Base-by-base conservation (phyloP, 2,797 vertebrate species). In the Sciurus vulgaris region DNA sequence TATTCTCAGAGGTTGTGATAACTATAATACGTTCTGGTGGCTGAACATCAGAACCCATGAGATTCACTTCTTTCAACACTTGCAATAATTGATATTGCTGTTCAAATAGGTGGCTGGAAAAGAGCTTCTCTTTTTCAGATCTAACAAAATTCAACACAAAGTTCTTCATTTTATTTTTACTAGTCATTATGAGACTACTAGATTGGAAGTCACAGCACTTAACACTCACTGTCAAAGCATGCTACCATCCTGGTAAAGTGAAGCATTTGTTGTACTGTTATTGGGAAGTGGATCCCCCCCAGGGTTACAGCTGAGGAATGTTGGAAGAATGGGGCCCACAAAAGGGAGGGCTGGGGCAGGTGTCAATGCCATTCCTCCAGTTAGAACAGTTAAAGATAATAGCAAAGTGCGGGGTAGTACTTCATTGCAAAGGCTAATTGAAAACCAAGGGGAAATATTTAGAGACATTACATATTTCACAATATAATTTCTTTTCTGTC, bases 361-460 rank as follows among this genome's bases (percentile, higher is more conserved):
- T 94, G 79, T 82, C 89, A 92, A 77, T 86, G 72, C 90, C 70
- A 79, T 73, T 93, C 63, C 41, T 94, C 70, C 49, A 95, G 86
- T 96, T 96, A 96, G 11, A 94, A 49, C 49, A 94, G 76, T 69
- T 72, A 94, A 90, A 96, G 86, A 77, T 67, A 90, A 83, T 85
- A 93, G 92, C 73, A 72, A 93, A 94, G 56, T 77, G 30, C 82
- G 85, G 79, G 35, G 77, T 82, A 88, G 61, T 26, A 12, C 91
- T 95, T 91, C 84, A 85, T 96, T 95, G 82, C 77, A 81, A 95
- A 85, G 26, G 65, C 93, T 97, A 97, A 94, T 94, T 96, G 89
- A 96, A 97, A 90, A 93, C 51, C 87, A 73, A 72, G 33, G 54
- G 91, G 14, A 86, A 93, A 96, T 94, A 89, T 67, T 95, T 93